These are phyloP conservation scores for Aptenodytes patagonicus DNA, from an alignment of 2,113 vertebrate genomes.

Conservation along the genomic window DNA sequence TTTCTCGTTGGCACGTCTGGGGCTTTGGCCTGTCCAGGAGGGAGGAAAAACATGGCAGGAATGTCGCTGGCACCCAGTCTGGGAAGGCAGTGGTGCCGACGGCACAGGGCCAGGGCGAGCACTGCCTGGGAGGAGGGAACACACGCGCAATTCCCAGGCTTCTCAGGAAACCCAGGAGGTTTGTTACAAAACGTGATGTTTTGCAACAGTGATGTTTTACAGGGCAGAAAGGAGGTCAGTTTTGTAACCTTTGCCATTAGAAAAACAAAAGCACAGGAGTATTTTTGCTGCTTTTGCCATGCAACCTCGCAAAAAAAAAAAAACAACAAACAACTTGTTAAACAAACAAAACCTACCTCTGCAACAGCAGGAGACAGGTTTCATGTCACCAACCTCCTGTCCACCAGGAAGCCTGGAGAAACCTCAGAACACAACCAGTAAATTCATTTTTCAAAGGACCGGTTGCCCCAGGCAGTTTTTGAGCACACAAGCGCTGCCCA, in stretches of 20 bases:
- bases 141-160: background rate
- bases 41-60: background rate
- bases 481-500: background rate
- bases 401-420: background rate
- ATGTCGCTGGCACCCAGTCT: background rate
- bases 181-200: background rate
- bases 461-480: rapidly evolving
- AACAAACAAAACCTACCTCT: background rate
- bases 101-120: background rate
- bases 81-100: background rate
- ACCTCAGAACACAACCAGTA: background rate
- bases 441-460: background rate
- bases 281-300: background rate
- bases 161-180: background rate
- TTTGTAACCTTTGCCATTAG: background rate
- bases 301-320: background rate
- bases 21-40: background rate
- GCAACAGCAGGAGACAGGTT: background rate
- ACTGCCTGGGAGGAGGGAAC: background rate
- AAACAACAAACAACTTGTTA: background rate
- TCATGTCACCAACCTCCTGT: background rate
- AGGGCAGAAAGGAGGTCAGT: background rate
- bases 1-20: background rate
- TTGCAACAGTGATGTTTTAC: background rate
- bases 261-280: background rate